Conservation (phyloP, 2,113 vertebrate genomes). For the Gymnogyps californianus region DNA sequence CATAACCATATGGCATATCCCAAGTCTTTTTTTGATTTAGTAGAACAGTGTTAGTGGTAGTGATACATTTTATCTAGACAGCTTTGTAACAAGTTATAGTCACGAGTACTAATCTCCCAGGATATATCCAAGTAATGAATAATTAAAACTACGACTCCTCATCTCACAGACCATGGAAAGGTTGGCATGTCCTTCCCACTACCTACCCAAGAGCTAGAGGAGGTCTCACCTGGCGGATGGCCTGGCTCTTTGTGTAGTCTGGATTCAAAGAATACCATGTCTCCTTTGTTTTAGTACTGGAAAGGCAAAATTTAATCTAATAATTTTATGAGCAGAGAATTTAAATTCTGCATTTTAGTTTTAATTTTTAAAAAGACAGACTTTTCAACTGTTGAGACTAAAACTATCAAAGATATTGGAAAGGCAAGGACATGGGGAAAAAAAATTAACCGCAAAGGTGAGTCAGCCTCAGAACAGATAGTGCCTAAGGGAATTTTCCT, state of each 20-base stretch:
- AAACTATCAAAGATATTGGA: conserved; percentile 17
- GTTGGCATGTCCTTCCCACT: conserved; percentile 63
- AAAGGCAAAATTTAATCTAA: conserved; percentile 46
- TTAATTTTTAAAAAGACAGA: neutral
- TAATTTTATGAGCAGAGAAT: neutral
- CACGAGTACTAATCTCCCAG: conserved; percentile 56
- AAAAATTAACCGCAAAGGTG: conserved; percentile 24
- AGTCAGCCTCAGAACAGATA: conserved; percentile 14
- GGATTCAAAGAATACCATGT: conserved; percentile 65
- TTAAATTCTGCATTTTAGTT: neutral
- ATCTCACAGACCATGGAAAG: conserved; percentile 51
- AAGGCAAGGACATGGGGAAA: neutral
- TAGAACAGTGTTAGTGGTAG: neutral
- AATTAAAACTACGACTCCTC: conserved; percentile 74
- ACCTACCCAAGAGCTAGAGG: conserved; percentile 55
- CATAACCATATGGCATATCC: conserved; percentile 36
- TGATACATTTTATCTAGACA: conserved; percentile 57
- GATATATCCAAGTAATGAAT: conserved; percentile 63
- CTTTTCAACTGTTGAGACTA: neutral
- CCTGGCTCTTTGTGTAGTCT: conserved; percentile 60
- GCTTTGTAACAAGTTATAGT: conserved; percentile 36
- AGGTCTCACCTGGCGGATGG: conserved; percentile 40
- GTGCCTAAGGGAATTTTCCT: conserved; percentile 42
- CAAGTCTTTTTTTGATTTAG: neutral
- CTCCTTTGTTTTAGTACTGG: neutral